Base-by-base conservation (phyloP, 1,140 invertebrate genomes). In the Solenopsis fugax region DNA sequence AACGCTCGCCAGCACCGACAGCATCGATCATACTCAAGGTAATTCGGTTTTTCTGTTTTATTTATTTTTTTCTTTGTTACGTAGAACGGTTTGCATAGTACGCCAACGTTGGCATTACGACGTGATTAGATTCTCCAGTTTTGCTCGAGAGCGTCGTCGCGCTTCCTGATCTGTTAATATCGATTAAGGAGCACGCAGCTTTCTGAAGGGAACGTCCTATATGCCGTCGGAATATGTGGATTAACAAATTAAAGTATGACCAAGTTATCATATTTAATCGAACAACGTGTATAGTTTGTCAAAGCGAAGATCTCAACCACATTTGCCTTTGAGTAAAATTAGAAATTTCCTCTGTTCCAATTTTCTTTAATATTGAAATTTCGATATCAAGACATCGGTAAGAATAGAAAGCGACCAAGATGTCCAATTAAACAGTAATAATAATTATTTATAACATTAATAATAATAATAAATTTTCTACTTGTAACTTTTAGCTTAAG, bases 21-120 rank as follows among this genome's bases (percentile, higher is more conserved):
- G 93, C 91, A 93, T 95, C 87, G 94, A 95, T 87, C 92, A 95
- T 77, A 92, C 93, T 90, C 94, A 95, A 95, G 95, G 95, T 95
- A 95, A 92, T 71, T 85, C 64, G 21, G 50, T 45, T 48, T 7
- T 52, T 16, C 12, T 12, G 52, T 41, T 76, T n/a, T 29, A n/a
- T 65, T 65, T 13, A 16, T 58, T 64, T 72, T 10, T 24, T 73
- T 10, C 64, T 29, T 34, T 73, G 54, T 60, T 62, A 84, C 54
- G 54, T 84, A 84, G 80, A 73, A 10, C 80, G 48, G 80, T 72
- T 84, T 84, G 41, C 80, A 41, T 84, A 84, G 80, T 84, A 56
- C 69, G 69, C 41, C 67, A 48, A 52, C 67, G 34, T 80, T 80
- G 78, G 24, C 64, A 60, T 72, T 73, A 52, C 80, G 41, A 84